Evolutionary conservation across 2,888 invertebrate genomes (phyloP).

Genomic region (Drosophila vallismaia): DNA sequence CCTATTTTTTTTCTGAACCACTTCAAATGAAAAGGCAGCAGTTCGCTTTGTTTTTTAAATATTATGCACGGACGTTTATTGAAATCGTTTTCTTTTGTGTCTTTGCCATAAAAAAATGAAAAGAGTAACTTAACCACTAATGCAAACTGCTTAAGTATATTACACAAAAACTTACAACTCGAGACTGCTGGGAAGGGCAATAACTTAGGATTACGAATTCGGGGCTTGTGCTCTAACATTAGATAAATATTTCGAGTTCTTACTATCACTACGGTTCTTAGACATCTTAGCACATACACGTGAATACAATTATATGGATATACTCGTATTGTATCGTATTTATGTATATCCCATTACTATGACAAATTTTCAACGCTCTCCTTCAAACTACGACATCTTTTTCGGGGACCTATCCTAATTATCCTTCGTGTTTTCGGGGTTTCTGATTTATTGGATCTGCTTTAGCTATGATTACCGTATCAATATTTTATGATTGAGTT

Average conservation of each 20-base stretch:
- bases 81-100: slow-evolving; percentile 59
- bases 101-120: slow-evolving; percentile 51
- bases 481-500: slow-evolving; percentile 17
- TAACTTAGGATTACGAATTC: slow-evolving; percentile 29
- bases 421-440: slow-evolving; percentile 6
- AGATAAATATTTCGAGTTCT: slow-evolving; percentile 65
- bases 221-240: slow-evolving; percentile 67
- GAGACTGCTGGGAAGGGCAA: slow-evolving; percentile 19
- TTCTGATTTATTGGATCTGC: slow-evolving; percentile 20
- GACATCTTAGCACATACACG: slow-evolving; percentile 59
- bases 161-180: slow-evolving; percentile 55
- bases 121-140: slow-evolving; percentile 63
- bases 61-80: slow-evolving; percentile 77
- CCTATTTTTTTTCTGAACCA: slow-evolving; percentile 15
- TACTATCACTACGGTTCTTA: slow-evolving; percentile 68
- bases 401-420: slow-evolving; percentile 18
- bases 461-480: slow-evolving; percentile 29
- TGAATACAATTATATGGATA: slow-evolving; percentile 57
- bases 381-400: slow-evolving; percentile 31
- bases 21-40: slow-evolving; percentile 17
- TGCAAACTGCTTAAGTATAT: slow-evolving; percentile 69
- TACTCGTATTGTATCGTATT: slow-evolving; percentile 35
- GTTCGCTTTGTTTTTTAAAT: slow-evolving; percentile 59
- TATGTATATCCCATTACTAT: slow-evolving; percentile 30
- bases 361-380: slow-evolving; percentile 48